Conservation (phyloP, 2,888 invertebrate genomes). For the Heliothis peltigera region DNA sequence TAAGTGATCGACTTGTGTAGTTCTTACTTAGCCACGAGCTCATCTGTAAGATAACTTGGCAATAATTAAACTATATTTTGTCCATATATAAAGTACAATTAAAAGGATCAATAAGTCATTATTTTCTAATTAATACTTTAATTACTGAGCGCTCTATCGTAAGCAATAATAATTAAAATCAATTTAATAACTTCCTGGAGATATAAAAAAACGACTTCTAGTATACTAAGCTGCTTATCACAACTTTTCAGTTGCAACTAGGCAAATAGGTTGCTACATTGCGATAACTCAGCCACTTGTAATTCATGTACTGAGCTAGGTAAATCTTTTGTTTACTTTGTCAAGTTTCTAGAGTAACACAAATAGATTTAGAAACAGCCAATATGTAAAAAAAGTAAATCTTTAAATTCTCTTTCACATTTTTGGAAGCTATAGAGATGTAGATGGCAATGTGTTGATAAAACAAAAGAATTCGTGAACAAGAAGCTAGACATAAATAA, state of each 20-base stretch:
- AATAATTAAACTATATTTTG: background rate
- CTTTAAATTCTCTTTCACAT: too few species aligned
- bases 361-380: too few species aligned
- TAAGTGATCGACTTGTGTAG: too few species aligned
- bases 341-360: too few species aligned
- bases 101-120: too few species aligned
- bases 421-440: too few species aligned
- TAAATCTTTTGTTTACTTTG: background rate
- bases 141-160: background rate
- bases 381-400: too few species aligned
- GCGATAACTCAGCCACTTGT: slow-evolving; percentile 34
- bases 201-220: slow-evolving; percentile 21
- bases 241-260: slow-evolving; percentile 19
- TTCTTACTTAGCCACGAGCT: too few species aligned
- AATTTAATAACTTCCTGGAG: slow-evolving; percentile 25
- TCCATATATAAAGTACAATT: background rate
- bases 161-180: background rate
- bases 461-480: background rate
- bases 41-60: too few species aligned
- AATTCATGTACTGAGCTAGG: slow-evolving; percentile 3
- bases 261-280: slow-evolving; percentile 48
- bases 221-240: slow-evolving; percentile 42
- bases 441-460: background rate
- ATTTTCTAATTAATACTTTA: too few species aligned
- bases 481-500: background rate